A percentile compares a stretch with the other conserved stretches of the same genome.
Evolutionary conservation across 2,113 vertebrate species (phyloP).

Genomic region (Saccopteryx bilineata): DNA sequence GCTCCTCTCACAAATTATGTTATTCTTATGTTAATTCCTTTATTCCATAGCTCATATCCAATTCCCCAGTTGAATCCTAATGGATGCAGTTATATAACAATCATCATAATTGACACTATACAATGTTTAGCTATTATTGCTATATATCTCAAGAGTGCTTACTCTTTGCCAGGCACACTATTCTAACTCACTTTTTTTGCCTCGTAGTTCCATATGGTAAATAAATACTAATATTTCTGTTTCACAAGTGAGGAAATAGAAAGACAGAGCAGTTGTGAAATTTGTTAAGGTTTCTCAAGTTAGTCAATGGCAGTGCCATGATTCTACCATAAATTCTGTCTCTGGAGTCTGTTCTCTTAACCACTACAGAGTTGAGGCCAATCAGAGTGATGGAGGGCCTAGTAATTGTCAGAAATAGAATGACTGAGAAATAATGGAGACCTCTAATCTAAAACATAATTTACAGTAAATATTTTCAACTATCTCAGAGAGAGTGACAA

Average conservation of each 20-base stretch:
- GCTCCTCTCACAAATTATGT: background rate
- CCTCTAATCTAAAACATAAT: background rate
- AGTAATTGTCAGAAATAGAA: background rate
- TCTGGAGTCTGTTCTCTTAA: background rate
- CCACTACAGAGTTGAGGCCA: background rate
- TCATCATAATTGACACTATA: background rate
- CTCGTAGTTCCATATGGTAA: background rate
- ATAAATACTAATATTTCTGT: constrained; percentile 15
- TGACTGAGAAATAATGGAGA: background rate
- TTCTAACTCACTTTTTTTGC: background rate
- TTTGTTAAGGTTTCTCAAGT: constrained; percentile 39
- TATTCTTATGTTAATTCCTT: background rate
- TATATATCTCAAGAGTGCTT: background rate
- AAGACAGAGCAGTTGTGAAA: background rate
- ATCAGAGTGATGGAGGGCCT: background rate
- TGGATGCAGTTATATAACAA: background rate
- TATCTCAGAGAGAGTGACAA: background rate
- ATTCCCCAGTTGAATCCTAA: background rate
- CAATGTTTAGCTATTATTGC: background rate
- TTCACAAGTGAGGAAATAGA: constrained; percentile 15
- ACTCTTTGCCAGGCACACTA: background rate
- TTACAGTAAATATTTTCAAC: background rate
- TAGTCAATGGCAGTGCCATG: background rate
- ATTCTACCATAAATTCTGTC: background rate
- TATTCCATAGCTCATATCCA: background rate